Base-by-base conservation (phyloP, 2,888 invertebrate species). In the Drosophila colorata region DNA sequence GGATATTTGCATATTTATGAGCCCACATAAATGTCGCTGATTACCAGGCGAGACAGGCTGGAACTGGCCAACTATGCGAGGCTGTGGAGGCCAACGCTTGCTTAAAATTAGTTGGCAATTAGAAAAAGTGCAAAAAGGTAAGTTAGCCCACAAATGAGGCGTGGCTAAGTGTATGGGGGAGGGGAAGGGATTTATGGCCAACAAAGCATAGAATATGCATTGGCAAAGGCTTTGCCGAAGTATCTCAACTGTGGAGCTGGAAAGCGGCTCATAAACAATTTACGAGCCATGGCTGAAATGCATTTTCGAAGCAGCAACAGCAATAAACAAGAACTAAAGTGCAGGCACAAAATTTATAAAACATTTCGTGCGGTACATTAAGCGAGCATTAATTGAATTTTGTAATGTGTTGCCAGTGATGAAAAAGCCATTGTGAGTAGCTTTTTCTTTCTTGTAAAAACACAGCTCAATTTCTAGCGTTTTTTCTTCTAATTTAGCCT, bases 1-100 rank as follows among this genome's bases (percentile, higher is more conserved):
- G 89, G 88, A 87, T 86, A 88, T 87, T 87, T 89, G 88, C 89
- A 86, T 87, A 87, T 89, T 87, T 87, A 89, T 89, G 88, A 71
- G 79, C 86, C 70, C 84, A 88, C 88, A 87, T 86, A 88, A 88
- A 88, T 86, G 89, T 69, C 73, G 71, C 76, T 74, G 89, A 85
- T 86, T 86, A 88, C 76, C 60, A 61, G 52, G 28, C 37, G 23
- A 35, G 69, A 41, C 67, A 40, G 13, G 35, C 35, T 47, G 23
- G 47, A 58, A 40, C 20, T 43, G 23, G 41, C 38, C 55, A 31
- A 31, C 41, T 41, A 14, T 20, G 31, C 14, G 38, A 8, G 13
- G 18, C 20, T 41, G 46, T 47, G n/a, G n/a, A n/a, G n/a, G n/a
- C n/a, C n/a, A n/a, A n/a, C n/a, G n/a, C n/a, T n/a, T n/a, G 56